phyloP scores from a whole-genome alignment of 2,113 vertebrate genomes.

The Lichenostomus cassidix region DNA sequence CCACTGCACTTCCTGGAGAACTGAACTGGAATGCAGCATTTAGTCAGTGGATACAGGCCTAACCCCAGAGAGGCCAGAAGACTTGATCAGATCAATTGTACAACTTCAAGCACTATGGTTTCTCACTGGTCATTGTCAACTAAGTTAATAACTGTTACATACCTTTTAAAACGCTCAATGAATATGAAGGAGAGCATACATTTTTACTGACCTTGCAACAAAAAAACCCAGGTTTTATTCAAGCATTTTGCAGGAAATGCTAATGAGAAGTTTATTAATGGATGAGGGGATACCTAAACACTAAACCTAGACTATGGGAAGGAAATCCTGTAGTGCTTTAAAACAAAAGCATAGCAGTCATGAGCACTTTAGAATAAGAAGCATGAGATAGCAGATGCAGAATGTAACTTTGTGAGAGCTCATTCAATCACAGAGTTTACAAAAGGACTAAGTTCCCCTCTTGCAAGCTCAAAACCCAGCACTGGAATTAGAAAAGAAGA shows the following conservation, averaged over 20 bases:
- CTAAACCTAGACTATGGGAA: background rate
- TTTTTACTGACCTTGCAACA: background rate
- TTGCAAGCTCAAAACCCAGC: background rate
- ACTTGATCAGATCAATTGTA: background rate
- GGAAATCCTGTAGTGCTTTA: background rate
- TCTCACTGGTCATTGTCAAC: background rate
- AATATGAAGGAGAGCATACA: background rate
- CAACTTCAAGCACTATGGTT: background rate
- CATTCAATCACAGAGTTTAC: background rate
- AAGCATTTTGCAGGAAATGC: background rate
- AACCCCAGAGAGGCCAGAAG: background rate
- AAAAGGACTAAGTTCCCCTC: background rate
- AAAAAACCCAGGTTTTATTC: background rate
- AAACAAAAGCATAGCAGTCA: background rate
- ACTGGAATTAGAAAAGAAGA: constrained; percentile 26
- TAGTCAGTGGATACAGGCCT: background rate
- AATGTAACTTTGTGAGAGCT: constrained; percentile 1
- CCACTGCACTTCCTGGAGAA: background rate
- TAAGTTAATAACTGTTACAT: background rate
- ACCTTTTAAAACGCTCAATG: background rate
- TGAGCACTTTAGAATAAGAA: background rate
- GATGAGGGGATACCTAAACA: background rate
- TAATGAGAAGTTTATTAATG: background rate
- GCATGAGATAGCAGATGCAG: background rate
- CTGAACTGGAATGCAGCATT: background rate